Evolutionary conservation across 2,888 invertebrate genomes (phyloP), one percentile per base, ranked within the genome.

Genomic region (Sicus ferrugineus): DNA sequence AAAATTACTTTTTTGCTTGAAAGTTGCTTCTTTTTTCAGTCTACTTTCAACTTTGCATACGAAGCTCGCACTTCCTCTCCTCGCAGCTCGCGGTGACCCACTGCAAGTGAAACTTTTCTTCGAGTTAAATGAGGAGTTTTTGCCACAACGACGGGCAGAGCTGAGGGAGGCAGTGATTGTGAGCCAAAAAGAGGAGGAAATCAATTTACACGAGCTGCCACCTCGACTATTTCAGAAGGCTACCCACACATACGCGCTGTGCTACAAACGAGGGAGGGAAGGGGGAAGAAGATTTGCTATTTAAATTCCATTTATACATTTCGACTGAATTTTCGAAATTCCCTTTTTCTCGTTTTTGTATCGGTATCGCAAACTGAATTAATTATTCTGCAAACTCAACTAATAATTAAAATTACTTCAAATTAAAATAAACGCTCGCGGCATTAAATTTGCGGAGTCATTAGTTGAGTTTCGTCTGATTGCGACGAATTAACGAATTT

Each of bases 401-500:
- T 9, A 34, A 34, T 9, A 1, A n/a, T n/a, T n/a, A n/a, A n/a
- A n/a, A n/a, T n/a, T n/a, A n/a, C n/a, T n/a, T n/a, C n/a, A n/a
- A n/a, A n/a, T n/a, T n/a, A n/a, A n/a, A n/a, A n/a, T n/a, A n/a
- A n/a, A n/a, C n/a, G n/a, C n/a, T n/a, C n/a, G 34, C 34, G 34
- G 14, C 26, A 26, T 14, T 28, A 23, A 54, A 54, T 54, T 54
- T 54, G 21, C 28, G 5, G 26, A 54, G 52, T 19, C 28, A 56
- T 56, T 56, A 56, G 56, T 30, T 56, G 56, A 56, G 26, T 56
- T 56, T n/a, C 56, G 30, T 56, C 30, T 56, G 30, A 56, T 56
- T 56, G 56, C 11, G 30, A 56, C 38, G n/a, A 30, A 56, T 56
- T 16, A n/a, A n/a, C 16, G n/a, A 56, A 56, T 30, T n/a, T 48